phyloP scores from a whole-genome alignment of 2,797 vertebrate species.

The Sebastes oblongus region DNA sequence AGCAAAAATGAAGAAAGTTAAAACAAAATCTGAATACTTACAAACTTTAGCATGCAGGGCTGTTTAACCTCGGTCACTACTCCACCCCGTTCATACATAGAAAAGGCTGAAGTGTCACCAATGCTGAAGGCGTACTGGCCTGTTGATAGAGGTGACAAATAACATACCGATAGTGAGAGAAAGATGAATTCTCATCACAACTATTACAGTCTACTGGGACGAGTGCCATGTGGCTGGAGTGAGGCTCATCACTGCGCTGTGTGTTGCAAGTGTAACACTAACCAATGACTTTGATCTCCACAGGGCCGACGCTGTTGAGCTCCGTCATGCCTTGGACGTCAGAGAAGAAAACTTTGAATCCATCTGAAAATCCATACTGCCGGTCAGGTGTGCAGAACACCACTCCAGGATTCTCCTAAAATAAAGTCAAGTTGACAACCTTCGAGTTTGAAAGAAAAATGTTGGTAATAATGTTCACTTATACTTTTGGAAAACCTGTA shows the following conservation, averaged over 20 bases:
- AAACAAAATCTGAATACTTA: constrained; percentile 69
- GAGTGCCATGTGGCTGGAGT: background rate
- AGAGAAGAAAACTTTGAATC: constrained; percentile 82
- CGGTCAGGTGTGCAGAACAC: constrained; percentile 73
- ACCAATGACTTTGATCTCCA: constrained; percentile 63
- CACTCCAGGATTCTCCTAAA: constrained; percentile 80
- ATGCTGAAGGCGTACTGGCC: constrained; percentile 82
- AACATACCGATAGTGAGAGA: background rate
- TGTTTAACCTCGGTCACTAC: constrained; percentile 82
- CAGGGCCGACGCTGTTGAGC: constrained; percentile 80
- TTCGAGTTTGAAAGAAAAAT: background rate
- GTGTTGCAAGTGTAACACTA: background rate
- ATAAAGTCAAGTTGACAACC: background rate
- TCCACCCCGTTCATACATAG: constrained; percentile 80
- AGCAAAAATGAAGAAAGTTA: background rate
- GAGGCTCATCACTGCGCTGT: background rate
- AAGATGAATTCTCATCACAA: background rate
- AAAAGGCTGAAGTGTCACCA: constrained; percentile 85
- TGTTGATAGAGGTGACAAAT: constrained; percentile 48
- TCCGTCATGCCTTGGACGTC: constrained; percentile 89
- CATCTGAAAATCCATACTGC: constrained; percentile 59
- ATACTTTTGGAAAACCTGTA: no score
- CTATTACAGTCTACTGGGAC: background rate
- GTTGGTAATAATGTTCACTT: background rate
- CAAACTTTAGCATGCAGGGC: constrained; percentile 73